Evolutionary conservation across 2,888 invertebrate genomes (phyloP).

Genomic region (Morinoia aosen): DNA sequence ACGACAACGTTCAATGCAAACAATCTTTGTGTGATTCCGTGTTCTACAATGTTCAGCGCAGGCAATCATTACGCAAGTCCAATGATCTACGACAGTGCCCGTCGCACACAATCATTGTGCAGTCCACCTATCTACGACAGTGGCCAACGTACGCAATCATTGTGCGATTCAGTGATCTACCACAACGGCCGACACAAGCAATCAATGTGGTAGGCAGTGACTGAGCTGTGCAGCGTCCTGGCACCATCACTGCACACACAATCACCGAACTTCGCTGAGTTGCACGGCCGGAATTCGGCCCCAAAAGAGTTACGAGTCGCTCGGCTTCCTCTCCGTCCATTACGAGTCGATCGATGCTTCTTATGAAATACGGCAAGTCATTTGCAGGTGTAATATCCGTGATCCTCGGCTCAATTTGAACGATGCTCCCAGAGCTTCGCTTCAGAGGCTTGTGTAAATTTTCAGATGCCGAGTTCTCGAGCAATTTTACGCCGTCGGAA

Average conservation of each 20-base stretch:
- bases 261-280: neutral
- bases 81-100: too few relatives aligned
- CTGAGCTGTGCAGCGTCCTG: neutral
- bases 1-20: too few relatives aligned
- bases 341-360: constrained; percentile 1
- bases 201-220: neutral
- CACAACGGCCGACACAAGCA: too few relatives aligned
- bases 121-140: neutral
- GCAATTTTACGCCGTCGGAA: too few relatives aligned
- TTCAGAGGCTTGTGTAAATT: too few relatives aligned
- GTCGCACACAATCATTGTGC: too few relatives aligned
- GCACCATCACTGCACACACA: neutral
- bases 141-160: too few relatives aligned
- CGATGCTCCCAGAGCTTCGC: neutral
- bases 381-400: neutral
- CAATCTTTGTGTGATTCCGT: too few relatives aligned
- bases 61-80: neutral
- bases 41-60: too few relatives aligned
- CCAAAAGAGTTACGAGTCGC: neutral
- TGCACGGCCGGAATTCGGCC: neutral
- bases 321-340: neutral
- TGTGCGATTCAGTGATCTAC: too few relatives aligned
- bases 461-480: too few relatives aligned
- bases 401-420: neutral
- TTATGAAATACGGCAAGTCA: neutral